phyloP scores from a whole-genome alignment of 2,113 vertebrate genomes.

The Maccullochella peelii region DNA sequence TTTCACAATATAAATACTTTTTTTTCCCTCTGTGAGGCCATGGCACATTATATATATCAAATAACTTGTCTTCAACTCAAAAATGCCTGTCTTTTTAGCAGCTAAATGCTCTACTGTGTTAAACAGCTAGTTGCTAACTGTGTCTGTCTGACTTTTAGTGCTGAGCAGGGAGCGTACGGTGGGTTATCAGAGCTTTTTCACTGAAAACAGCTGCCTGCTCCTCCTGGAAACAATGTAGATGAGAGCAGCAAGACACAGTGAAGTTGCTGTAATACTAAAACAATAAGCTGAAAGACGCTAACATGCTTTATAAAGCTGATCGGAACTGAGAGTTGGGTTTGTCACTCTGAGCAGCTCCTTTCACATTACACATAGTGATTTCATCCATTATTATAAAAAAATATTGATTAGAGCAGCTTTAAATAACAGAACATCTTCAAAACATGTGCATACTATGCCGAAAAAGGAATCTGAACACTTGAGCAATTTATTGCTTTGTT shows the following conservation, averaged over 20 bases:
- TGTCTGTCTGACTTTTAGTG: neutral
- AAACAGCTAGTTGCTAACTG: neutral
- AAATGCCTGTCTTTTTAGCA: too few relatives aligned
- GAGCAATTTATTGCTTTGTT: neutral
- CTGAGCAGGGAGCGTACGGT: neutral
- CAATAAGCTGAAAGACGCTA: neutral
- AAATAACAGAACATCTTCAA: neutral
- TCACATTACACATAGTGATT: neutral
- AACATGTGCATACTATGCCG: neutral
- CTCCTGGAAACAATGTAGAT: neutral
- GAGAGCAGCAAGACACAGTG: neutral
- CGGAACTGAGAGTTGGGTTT: neutral
- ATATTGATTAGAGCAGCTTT: neutral
- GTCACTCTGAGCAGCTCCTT: neutral
- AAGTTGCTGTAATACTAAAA: neutral
- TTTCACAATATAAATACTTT: neutral
- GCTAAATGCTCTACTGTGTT: neutral
- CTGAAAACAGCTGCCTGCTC: neutral
- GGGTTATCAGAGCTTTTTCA: neutral
- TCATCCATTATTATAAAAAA: neutral
- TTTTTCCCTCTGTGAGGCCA: neutral
- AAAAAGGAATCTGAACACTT: neutral
- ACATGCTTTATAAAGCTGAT: neutral
- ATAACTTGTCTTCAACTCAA: neutral
- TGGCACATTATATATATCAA: neutral